Evolutionary conservation across 2,113 vertebrate species (phyloP).

Genomic region (Hypocryptadius cinnamomeus): DNA sequence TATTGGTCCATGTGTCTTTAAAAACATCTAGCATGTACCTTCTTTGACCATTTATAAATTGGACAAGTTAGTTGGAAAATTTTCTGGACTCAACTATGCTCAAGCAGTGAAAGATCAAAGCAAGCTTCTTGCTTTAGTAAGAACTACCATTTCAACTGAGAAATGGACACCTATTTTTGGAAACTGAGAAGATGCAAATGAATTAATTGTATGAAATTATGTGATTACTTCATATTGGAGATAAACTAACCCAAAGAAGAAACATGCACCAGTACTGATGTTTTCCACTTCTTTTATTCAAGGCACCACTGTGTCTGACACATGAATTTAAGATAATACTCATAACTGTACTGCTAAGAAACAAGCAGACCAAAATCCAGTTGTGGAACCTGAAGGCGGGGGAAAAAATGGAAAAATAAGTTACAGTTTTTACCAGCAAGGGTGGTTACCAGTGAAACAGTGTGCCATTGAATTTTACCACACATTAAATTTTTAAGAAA

Average conservation of each 20-base stretch:
- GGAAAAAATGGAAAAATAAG: not conserved
- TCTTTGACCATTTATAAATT: slow-evolving; percentile 60
- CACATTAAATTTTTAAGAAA: not conserved
- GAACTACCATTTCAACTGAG: not conserved
- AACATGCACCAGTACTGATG: not conserved
- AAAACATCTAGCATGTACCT: slow-evolving; percentile 49
- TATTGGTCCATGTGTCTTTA: slow-evolving; percentile 54
- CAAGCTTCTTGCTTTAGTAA: not conserved
- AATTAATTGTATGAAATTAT: not conserved
- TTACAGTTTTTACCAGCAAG: not conserved
- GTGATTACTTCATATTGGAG: not conserved
- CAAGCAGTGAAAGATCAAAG: slow-evolving; percentile 60
- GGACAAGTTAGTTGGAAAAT: slow-evolving; percentile 23
- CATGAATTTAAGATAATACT: not conserved
- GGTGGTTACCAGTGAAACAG: not conserved
- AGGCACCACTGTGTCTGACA: not conserved
- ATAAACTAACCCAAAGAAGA: not conserved
- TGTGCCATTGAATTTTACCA: not conserved
- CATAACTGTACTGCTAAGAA: not conserved
- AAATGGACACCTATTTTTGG: not conserved
- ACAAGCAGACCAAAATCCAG: not conserved
- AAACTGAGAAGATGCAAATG: not conserved
- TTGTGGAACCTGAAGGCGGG: not conserved
- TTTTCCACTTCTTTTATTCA: not conserved
- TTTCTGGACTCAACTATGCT: slow-evolving; percentile 42